Base-by-base conservation (phyloP, 1,140 invertebrate genomes). In the Nomia melanderi region DNA sequence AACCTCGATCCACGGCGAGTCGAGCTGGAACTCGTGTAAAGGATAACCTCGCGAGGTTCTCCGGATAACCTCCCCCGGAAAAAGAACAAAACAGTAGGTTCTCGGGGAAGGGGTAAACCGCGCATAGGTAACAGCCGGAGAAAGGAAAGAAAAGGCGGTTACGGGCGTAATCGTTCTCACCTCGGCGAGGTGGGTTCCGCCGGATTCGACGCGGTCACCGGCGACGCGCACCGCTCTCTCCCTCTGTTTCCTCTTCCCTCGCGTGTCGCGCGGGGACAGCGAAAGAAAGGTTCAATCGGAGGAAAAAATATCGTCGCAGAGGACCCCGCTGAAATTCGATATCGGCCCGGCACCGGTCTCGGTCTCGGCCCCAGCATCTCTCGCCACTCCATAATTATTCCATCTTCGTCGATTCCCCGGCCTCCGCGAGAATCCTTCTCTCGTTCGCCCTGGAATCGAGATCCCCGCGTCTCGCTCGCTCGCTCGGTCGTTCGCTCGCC, bases 371-470 rank as follows among this genome's bases (percentile, higher is more conserved):
- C 14, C 14, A 5, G 14, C 14, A n/a, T n/a, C n/a, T 36, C 50
- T 53, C n/a, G 54, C 73, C 62, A 31, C 64, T 84, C 78, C 84
- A 83, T 86, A 87, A 87, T 87, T 87, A 87, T 87, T 85, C 81
- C 79, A 66, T 83, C 80, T 78, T 74, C n/a, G 56, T 76, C 36
- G 27, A 41, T 73, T 57, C 41, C 8, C 41, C 44, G 59, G 31
- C 56, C 14, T 5, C 14, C 23, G 67, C 47, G 60, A 36, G 65
- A 50, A 31, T 33, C 36, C 29, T 9, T 29, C 70, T 39, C 60
- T 39, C 31, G 7, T 25, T 33, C 3, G 20, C n/a, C 44, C 50
- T 65, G 62, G 69, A 50, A 50, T 50, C 54, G 20, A n/a, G 67
- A 77, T 56, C 39, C 66, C 25, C 17, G 64, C 50, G 11, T 44